Conservation (phyloP, 2,888 invertebrate genomes). For the Apamea anceps region DNA sequence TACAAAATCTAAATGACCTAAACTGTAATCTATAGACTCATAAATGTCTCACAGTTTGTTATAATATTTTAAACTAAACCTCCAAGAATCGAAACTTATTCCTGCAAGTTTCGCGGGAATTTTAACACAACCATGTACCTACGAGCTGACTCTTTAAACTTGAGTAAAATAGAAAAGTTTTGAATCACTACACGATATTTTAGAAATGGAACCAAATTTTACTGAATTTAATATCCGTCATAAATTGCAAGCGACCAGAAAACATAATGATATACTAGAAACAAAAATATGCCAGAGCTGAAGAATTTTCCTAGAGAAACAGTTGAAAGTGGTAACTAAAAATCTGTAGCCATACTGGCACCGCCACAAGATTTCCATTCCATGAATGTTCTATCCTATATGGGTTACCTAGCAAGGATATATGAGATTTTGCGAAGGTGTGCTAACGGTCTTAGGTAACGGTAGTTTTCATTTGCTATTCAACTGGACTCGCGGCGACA, state of each 20-base stretch:
- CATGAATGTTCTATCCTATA: constrained; percentile 40
- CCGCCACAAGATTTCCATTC: constrained; percentile 13
- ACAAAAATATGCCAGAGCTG: background rate
- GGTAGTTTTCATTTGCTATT: constrained; percentile 86
- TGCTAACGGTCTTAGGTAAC: constrained; percentile 85
- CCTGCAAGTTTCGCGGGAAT: background rate
- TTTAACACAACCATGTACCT: background rate
- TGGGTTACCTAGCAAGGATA: constrained; percentile 71
- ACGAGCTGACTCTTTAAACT: background rate
- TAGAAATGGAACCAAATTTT: background rate
- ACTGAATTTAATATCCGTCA: background rate
- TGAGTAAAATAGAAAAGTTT: background rate
- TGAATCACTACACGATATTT: background rate
- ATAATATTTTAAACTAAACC: background rate
- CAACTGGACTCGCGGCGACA: constrained; percentile 79
- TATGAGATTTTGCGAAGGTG: constrained; percentile 78
- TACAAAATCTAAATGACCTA: background rate
- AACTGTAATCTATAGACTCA: background rate
- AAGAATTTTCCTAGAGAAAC: background rate
- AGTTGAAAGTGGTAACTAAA: background rate
- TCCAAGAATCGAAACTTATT: background rate
- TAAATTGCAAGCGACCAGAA: background rate
- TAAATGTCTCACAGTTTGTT: background rate
- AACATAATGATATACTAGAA: background rate
- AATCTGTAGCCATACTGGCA: background rate